Percentiles rank a stretch among this genome's conserved stretches.
Evolutionary conservation across 2,113 vertebrate genomes (phyloP).

Genomic region (Protobothrops flavoviridis): DNA sequence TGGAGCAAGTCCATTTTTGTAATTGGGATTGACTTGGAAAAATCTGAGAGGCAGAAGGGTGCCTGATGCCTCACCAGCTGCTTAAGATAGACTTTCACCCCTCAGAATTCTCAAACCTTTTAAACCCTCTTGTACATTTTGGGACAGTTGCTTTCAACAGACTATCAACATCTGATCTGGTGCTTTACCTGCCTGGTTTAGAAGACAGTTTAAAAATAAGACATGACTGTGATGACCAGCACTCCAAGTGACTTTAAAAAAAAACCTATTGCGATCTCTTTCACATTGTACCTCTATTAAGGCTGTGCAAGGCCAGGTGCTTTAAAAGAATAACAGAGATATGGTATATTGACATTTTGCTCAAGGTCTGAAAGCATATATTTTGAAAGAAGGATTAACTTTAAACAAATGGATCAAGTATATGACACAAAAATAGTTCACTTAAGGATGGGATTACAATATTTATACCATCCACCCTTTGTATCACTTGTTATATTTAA

Average conservation of each 20-base stretch:
- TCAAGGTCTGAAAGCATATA: not conserved
- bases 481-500: not conserved
- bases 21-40: not conserved
- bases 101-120: not conserved
- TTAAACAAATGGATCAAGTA: not conserved
- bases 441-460: not conserved
- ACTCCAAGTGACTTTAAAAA: not conserved
- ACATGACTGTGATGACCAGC: not conserved
- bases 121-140: not conserved
- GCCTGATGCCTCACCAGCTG: not conserved
- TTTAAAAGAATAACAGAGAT: not conserved
- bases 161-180: not conserved
- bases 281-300: not conserved
- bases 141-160: not conserved
- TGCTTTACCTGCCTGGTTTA: not conserved
- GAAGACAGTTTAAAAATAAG: not conserved
- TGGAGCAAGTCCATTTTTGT: not conserved
- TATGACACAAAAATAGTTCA: not conserved
- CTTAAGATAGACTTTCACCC: not conserved
- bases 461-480: not conserved
- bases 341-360: not conserved
- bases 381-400: not conserved
- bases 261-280: not conserved
- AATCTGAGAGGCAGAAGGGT: not conserved
- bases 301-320: not conserved